A percentile compares a stretch with the other conserved stretches of the same genome.
Conservation (phyloP, 2,888 invertebrate species). For the Notodonta dromedarius region DNA sequence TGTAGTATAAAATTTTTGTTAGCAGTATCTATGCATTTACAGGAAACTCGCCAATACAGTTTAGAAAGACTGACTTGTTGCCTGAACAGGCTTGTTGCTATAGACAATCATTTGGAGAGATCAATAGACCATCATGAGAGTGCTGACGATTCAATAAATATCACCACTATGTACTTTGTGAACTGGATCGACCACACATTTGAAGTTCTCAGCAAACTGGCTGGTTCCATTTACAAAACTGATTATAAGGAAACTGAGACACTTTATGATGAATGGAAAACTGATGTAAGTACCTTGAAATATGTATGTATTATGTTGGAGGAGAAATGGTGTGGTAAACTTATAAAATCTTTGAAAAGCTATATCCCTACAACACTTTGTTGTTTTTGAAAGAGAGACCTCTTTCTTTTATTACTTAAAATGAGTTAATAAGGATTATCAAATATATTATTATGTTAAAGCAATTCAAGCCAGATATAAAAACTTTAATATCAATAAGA, state of each 20-base stretch:
- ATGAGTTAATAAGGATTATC: too few species aligned
- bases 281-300: slow-evolving; percentile 50
- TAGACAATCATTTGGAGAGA: slow-evolving; percentile 51
- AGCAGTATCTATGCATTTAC: slow-evolving; percentile 18
- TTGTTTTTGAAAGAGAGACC: too few species aligned
- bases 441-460: too few species aligned
- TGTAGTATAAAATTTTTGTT: too few species aligned
- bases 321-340: too few species aligned
- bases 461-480: too few species aligned
- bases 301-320: too few species aligned
- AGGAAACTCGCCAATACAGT: slow-evolving; percentile 72
- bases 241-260: slow-evolving; percentile 55
- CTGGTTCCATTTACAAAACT: slow-evolving; percentile 59
- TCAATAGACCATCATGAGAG: slow-evolving; percentile 28
- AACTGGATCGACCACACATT: slow-evolving; percentile 80
- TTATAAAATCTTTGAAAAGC: too few species aligned
- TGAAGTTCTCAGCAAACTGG: slow-evolving; percentile 65
- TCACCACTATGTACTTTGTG: slow-evolving; percentile 72
- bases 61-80: slow-evolving; percentile 74
- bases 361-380: too few species aligned
- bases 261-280: slow-evolving; percentile 57
- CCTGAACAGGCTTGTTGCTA: slow-evolving; percentile 45
- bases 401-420: too few species aligned
- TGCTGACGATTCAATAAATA: slow-evolving; percentile 52
- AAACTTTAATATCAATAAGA: too few species aligned